Evolutionary conservation across 37 sponge, comb jelly and placozoan species (phyloP).

Genomic region (Geodia barretti): DNA sequence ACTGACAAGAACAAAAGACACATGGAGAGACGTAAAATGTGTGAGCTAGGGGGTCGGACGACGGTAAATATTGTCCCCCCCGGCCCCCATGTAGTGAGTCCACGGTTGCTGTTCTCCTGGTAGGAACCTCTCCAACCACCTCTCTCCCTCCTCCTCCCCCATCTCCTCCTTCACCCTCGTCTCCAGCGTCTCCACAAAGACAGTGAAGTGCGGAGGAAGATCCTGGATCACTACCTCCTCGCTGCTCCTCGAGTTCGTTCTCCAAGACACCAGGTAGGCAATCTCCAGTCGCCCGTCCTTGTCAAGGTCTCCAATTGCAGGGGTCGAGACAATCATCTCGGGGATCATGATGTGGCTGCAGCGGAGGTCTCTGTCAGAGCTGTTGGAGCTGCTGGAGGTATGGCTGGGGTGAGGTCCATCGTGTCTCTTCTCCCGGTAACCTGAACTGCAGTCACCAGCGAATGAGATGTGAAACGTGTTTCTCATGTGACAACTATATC

Average conservation of each 20-base stretch:
- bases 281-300: conserved; percentile 57
- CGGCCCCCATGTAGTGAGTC: conserved; percentile 71
- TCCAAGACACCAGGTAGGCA: conserved; percentile 31
- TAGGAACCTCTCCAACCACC: conserved; percentile 44
- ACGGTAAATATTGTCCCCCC: conserved; percentile 26
- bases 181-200: conserved; percentile 35
- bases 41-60: too few relatives aligned
- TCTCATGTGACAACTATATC: too few relatives aligned
- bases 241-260: neutral
- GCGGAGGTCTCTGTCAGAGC: neutral
- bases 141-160: conserved; percentile 8
- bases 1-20: too few relatives aligned
- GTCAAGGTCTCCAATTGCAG: conserved; percentile 56
- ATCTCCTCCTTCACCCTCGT: conserved; percentile 23
- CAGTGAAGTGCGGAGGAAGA: neutral
- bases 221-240: neutral
- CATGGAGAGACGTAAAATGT: too few relatives aligned
- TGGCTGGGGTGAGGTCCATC: neutral
- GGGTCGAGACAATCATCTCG: conserved; percentile 1
- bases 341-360: conserved; percentile 30
- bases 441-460: too few relatives aligned
- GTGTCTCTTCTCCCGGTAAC: neutral
- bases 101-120: conserved; percentile 62
- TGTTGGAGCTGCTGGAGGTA: too few relatives aligned
- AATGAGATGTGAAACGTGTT: too few relatives aligned